Base-by-base conservation (phyloP, 2,888 invertebrate genomes). In the Azorinus chamasolen region DNA sequence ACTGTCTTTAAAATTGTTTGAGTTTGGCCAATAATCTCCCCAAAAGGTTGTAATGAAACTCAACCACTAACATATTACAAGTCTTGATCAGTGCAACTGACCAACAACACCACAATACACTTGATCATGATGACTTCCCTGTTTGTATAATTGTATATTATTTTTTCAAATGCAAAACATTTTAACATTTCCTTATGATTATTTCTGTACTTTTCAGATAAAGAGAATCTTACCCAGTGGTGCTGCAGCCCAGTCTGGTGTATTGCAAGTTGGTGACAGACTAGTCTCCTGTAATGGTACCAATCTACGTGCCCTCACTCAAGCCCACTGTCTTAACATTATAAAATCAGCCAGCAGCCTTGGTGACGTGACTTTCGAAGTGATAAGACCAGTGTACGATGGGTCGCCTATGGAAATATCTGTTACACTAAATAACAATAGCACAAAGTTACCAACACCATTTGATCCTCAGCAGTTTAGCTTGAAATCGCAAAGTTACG, bases 251-350 rank as follows among this genome's bases (percentile, higher is more conserved):
- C 96, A 96, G 93, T 96, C 97, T 92, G 96, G 97, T 22, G 95
- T 96, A 86, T 94, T 98, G 76, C 95, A 95, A 87, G 95, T 97
- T 71, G 97, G 97, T 16, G 98, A 98, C 93, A 97, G 97, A 94
- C 96, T 98, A 80, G 96, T 97, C 14, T 96, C 97, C 93, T 96
- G 97, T 37, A 97, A 97, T 92, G 97, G 97, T 14, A 77, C 82
- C 27, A 80, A 95, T 88, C 96, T 97, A 94, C 94, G 95, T 83
- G 97, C 96, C 57, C 94, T 98, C 72, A 97, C 97, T 43, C 98
- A 98, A 92, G 95, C 96, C 46, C 96, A 97, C 93, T 97, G 98
- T 85, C 95, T 97, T 86, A 95, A 96, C 86, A 96, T 97, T 87
- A 95, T 98, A 54, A 98, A 98, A 95, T 95, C 96, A 73, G 96